Percentiles rank a stretch among this genome's conserved stretches.
phyloP scores from a whole-genome alignment of 2,797 vertebrate genomes.

The Danio choprae region DNA sequence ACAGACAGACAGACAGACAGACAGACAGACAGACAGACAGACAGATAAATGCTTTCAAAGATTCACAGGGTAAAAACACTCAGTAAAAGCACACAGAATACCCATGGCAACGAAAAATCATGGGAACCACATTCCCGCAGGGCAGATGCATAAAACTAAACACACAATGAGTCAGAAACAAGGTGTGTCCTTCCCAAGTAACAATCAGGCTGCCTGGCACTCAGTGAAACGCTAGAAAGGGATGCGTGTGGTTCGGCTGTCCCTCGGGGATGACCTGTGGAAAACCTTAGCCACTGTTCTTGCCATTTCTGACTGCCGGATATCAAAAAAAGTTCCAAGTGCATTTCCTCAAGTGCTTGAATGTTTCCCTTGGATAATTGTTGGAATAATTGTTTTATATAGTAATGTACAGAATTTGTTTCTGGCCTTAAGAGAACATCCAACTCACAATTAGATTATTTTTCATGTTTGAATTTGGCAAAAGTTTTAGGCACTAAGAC shows the following conservation, averaged over 20 bases:
- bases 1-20: too few species aligned
- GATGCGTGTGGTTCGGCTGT: conserved; percentile 32
- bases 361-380: neutral
- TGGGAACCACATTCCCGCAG: conserved; percentile 43
- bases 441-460: neutral
- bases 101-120: conserved; percentile 40
- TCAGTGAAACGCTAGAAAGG: conserved; percentile 5
- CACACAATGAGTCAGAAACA: conserved; percentile 51
- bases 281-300: conserved; percentile 23
- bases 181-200: conserved; percentile 55
- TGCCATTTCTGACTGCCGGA: neutral
- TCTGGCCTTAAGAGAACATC: neutral
- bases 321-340: conserved; percentile 21
- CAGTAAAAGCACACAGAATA: conserved; percentile 17
- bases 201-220: conserved; percentile 38
- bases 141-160: conserved; percentile 12
- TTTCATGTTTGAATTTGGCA: neutral
- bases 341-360: conserved; percentile 2
- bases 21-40: too few species aligned
- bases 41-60: neutral
- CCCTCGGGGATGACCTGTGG: conserved; percentile 22
- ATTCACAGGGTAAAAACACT: neutral
- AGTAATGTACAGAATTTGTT: neutral
- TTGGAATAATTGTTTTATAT: too few species aligned
- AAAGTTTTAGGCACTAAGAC: neutral